Evolutionary conservation across 2,113 vertebrate species (phyloP).

Genomic region (Zapornia atra): DNA sequence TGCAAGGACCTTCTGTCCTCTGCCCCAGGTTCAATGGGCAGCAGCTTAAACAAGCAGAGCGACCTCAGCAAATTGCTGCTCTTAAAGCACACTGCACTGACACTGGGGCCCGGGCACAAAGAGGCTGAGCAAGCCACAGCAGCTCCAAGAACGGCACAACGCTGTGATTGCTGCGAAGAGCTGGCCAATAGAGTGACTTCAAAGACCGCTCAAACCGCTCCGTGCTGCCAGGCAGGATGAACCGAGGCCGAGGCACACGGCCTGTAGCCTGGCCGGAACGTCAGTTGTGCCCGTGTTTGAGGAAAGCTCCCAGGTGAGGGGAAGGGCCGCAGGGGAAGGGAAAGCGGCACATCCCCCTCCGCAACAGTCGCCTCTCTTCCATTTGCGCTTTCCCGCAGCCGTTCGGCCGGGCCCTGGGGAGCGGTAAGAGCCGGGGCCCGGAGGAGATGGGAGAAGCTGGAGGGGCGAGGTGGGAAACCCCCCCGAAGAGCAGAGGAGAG

Average conservation of each 20-base stretch:
- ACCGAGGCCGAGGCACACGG: accelerated
- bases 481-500: accelerated
- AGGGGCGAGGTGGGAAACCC: accelerated
- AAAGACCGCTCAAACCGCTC: accelerated
- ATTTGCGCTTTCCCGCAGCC: not conserved
- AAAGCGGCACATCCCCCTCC: accelerated
- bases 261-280: accelerated
- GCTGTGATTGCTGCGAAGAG: not conserved
- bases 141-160: not conserved
- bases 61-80: not conserved
- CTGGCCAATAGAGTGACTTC: not conserved
- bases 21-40: not conserved
- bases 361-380: not conserved
- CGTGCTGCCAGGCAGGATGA: not conserved
- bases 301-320: accelerated
- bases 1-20: not conserved
- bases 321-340: accelerated
- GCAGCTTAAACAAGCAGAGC: not conserved
- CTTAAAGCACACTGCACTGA: not conserved
- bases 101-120: not conserved
- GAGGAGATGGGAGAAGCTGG: not conserved
- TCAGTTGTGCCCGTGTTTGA: accelerated
- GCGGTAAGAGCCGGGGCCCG: accelerated
- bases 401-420: not conserved
- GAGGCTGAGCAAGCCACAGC: not conserved